Evolutionary conservation across 1,140 invertebrate genomes (phyloP).

Genomic region (Drosophila carrolli): DNA sequence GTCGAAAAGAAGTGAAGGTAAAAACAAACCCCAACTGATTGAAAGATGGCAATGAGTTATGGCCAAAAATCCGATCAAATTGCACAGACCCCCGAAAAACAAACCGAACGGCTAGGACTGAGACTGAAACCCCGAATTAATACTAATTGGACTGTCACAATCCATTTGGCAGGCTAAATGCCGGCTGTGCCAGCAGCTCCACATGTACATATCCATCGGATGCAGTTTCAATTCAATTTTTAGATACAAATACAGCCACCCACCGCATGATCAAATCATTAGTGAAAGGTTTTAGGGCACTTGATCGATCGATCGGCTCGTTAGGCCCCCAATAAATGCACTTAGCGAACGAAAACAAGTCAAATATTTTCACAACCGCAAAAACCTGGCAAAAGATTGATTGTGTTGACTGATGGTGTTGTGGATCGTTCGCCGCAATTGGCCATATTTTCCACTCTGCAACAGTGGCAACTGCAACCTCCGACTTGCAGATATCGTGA

Average conservation of each 20-base stretch:
- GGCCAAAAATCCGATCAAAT: slow-evolving; percentile 26
- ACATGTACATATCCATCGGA: slow-evolving; percentile 21
- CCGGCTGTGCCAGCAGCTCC: slow-evolving; percentile 8
- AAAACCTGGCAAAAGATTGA: slow-evolving; percentile 55
- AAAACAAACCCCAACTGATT: slow-evolving; percentile 29
- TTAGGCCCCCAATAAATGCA: slow-evolving; percentile 74
- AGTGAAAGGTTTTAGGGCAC: slow-evolving; percentile 83
- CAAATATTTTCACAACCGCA: slow-evolving; percentile 78
- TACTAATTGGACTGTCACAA: slow-evolving; percentile 72
- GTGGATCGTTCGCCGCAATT: slow-evolving; percentile 57
- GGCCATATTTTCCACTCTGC: slow-evolving; percentile 51
- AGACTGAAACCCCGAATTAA: slow-evolving; percentile 27
- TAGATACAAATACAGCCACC: slow-evolving; percentile 17
- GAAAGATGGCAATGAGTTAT: slow-evolving; percentile 54
- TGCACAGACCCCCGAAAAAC: slow-evolving; percentile 16
- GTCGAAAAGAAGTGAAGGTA: slow-evolving; percentile 38
- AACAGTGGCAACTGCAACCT: slow-evolving; percentile 71
- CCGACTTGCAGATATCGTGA: slow-evolving; percentile 69
- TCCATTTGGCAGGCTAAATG: slow-evolving; percentile 59
- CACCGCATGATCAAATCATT: slow-evolving; percentile 78
- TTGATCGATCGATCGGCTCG: slow-evolving; percentile 73
- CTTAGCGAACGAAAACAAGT: slow-evolving; percentile 68
- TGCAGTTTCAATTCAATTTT: slow-evolving; percentile 4
- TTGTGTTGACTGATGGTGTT: slow-evolving; percentile 81
- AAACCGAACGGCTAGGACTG: not conserved